Conservation (phyloP, 2,113 vertebrate genomes). For the Ceratotherium simum region DNA sequence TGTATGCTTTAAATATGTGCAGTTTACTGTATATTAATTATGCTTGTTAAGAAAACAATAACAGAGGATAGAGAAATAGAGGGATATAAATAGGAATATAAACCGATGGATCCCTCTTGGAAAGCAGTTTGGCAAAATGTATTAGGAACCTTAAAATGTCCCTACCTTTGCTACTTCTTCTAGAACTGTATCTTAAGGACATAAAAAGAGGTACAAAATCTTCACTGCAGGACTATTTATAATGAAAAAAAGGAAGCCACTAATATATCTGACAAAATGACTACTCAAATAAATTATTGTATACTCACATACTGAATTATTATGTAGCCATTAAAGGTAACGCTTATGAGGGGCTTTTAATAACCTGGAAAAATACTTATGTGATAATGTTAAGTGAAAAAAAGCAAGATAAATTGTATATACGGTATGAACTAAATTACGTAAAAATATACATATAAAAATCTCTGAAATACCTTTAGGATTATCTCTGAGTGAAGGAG, state of each 20-base stretch:
- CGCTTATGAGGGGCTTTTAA: constrained; percentile 70
- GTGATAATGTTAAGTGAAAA: constrained; percentile 53
- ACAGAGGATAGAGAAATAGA: not conserved
- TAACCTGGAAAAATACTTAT: constrained; percentile 62
- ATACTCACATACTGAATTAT: constrained; percentile 63
- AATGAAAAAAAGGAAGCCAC: constrained; percentile 44
- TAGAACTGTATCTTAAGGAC: constrained; percentile 49
- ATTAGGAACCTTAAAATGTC: constrained; percentile 33
- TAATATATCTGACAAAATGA: constrained; percentile 35
- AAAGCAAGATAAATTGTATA: constrained; percentile 65
- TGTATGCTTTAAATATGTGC: not conserved
- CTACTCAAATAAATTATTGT: constrained; percentile 50
- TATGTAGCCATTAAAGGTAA: constrained; percentile 64
- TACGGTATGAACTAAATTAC: constrained; percentile 62
- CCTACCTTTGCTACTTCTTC: constrained; percentile 33
- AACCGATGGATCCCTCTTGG: constrained; percentile 7
- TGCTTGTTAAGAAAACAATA: constrained; percentile 2
- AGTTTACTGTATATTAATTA: not conserved
- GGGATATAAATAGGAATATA: not conserved
- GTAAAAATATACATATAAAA: constrained; percentile 73
- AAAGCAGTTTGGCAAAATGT: constrained; percentile 47
- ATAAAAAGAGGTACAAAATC: constrained; percentile 60
- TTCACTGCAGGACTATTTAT: constrained; percentile 62
- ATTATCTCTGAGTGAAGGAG: constrained; percentile 62
- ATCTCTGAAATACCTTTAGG: constrained; percentile 54